phyloP scores from a whole-genome alignment of 2,888 invertebrate species.

The Drosophila siamana region DNA sequence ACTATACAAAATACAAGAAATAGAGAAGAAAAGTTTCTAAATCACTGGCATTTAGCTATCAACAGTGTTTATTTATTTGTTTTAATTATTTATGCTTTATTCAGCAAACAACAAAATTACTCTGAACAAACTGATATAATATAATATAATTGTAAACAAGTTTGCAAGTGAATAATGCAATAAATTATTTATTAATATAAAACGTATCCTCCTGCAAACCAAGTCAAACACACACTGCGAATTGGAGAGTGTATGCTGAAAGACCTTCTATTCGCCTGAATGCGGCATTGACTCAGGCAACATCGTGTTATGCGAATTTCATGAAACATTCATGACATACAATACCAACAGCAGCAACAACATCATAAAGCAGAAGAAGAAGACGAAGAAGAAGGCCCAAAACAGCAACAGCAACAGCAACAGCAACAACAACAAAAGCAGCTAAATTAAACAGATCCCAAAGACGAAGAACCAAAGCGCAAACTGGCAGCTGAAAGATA shows the following conservation, averaged over 20 bases:
- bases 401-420: conserved; percentile 1
- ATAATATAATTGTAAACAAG: too few relatives aligned
- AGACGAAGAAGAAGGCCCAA: neutral
- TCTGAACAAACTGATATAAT: too few relatives aligned
- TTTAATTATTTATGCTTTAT: too few relatives aligned
- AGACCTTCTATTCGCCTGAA: neutral
- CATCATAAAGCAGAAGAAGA: neutral
- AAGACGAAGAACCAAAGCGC: conserved; percentile 12
- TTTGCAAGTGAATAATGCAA: too few relatives aligned
- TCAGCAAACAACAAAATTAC: too few relatives aligned
- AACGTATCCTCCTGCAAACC: neutral
- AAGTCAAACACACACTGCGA: neutral
- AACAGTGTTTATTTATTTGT: too few relatives aligned
- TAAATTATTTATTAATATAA: too few relatives aligned
- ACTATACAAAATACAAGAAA: too few relatives aligned
- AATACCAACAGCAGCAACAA: conserved; percentile 26
- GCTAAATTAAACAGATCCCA: conserved; percentile 53
- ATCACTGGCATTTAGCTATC: too few relatives aligned
- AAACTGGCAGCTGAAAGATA: conserved; percentile 34
- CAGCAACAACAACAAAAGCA: conserved; percentile 23
- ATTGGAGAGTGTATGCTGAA: conserved; percentile 10
- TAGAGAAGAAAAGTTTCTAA: too few relatives aligned
- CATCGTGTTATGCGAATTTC: conserved; percentile 46
- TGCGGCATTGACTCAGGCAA: conserved; percentile 12
- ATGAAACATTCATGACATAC: conserved; percentile 66